These are phyloP conservation scores for Centropus bengalensis DNA, from an alignment of 2,113 vertebrate genomes.

Conservation along the genomic window DNA sequence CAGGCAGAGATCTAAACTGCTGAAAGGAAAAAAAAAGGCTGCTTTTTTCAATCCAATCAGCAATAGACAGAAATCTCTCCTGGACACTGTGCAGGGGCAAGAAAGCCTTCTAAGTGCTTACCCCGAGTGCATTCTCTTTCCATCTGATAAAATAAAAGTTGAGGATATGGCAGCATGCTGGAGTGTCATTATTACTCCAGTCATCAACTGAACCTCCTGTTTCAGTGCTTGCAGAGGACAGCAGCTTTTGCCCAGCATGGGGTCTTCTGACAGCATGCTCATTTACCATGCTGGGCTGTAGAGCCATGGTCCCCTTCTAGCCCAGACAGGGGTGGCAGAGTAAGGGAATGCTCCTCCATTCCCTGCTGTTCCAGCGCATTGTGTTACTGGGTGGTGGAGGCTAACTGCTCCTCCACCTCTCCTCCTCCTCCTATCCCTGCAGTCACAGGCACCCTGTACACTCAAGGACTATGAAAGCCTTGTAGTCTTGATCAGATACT, in stretches of 20 bases:
- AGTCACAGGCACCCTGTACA: background rate
- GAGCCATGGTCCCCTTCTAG: background rate
- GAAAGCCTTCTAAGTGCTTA: background rate
- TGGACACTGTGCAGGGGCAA: background rate
- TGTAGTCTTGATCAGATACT: background rate
- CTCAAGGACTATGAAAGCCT: background rate
- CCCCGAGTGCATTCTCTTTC: background rate
- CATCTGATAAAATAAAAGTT: background rate
- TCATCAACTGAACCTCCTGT: background rate
- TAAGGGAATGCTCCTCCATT: background rate
- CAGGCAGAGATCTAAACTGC: conserved; percentile 21
- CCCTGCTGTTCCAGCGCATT: accelerated
- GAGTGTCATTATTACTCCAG: background rate
- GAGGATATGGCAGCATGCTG: background rate
- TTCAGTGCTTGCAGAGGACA: background rate
- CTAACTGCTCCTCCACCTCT: background rate
- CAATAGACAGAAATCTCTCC: conserved; percentile 5
- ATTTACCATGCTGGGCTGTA: accelerated
- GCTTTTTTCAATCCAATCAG: background rate
- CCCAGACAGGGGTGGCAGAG: accelerated
- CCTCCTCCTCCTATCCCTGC: background rate
- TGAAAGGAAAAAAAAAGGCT: background rate
- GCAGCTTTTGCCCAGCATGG: background rate
- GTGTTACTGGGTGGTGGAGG: accelerated
- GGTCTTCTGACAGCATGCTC: background rate